These are phyloP conservation scores for Pollachius pollachius DNA, from an alignment of 2,113 vertebrate species.

Conservation along the genomic window DNA sequence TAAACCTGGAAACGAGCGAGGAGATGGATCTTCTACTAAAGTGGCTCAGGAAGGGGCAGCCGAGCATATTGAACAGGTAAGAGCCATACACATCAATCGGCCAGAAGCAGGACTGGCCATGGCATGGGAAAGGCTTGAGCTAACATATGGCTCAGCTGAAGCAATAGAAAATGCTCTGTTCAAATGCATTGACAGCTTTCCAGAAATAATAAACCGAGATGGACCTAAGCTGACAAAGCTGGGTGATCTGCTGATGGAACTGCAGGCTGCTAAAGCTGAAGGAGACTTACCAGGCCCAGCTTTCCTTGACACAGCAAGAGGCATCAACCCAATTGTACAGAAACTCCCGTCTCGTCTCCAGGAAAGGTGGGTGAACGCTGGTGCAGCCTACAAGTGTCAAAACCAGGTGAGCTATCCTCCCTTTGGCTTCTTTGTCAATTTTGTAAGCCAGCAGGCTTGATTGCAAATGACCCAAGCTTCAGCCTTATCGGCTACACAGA, in stretches of 20 bases:
- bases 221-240: conserved; percentile 18
- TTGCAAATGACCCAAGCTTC: conserved; percentile 32
- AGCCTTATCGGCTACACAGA: neutral
- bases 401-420: conserved; percentile 20
- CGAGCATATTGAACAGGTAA: conserved; percentile 30
- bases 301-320: neutral
- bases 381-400: conserved; percentile 27
- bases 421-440: conserved; percentile 33
- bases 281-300: neutral
- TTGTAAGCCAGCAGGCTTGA: conserved; percentile 29
- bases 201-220: neutral
- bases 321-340: too few relatives aligned
- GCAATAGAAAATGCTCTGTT: conserved; percentile 29
- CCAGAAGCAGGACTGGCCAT: conserved; percentile 4
- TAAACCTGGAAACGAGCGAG: conserved; percentile 22
- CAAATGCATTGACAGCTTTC: conserved; percentile 6
- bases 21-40: conserved; percentile 19
- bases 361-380: conserved; percentile 21
- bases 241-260: neutral
- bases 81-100: conserved; percentile 33
- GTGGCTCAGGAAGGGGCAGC: conserved; percentile 20
- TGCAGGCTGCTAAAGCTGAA: neutral
- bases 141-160: conserved; percentile 25
- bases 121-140: too few relatives aligned
- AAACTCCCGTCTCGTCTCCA: conserved; percentile 14